Evolutionary conservation across 2,113 vertebrate genomes (phyloP).

Genomic region (Butastur rufipennis): DNA sequence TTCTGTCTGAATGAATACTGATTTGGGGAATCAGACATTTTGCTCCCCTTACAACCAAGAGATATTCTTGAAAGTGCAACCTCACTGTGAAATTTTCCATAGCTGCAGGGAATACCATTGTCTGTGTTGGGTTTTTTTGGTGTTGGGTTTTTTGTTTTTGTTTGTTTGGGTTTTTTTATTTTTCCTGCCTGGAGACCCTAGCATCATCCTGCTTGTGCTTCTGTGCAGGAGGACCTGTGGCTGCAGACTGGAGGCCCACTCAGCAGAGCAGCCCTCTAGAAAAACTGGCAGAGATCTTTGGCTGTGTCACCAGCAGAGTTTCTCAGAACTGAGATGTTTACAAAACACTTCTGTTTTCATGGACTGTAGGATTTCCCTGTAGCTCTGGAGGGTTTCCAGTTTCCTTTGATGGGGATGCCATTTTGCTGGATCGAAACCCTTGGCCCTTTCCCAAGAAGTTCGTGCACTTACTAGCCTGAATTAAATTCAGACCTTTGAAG

Average conservation of each 20-base stretch:
- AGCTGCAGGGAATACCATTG: neutral
- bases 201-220: neutral
- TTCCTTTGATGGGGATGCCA: neutral
- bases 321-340: neutral
- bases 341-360: neutral
- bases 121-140: neutral
- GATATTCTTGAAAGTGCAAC: neutral
- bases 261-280: neutral
- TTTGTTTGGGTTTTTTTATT: neutral
- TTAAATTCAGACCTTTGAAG: neutral
- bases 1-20: neutral
- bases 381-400: neutral
- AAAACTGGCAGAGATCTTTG: neutral
- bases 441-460: neutral
- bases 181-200: neutral
- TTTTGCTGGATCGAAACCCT: neutral
- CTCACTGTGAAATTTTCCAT: neutral
- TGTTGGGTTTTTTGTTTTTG: too few relatives aligned
- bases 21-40: neutral
- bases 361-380: neutral
- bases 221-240: neutral
- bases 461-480: neutral
- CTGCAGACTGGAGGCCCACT: neutral
- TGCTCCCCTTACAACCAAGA: neutral
- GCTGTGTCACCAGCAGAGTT: neutral